These are phyloP conservation scores for Microtus obscurus DNA, from an alignment of 2,797 vertebrate species.

Conservation along the genomic window DNA sequence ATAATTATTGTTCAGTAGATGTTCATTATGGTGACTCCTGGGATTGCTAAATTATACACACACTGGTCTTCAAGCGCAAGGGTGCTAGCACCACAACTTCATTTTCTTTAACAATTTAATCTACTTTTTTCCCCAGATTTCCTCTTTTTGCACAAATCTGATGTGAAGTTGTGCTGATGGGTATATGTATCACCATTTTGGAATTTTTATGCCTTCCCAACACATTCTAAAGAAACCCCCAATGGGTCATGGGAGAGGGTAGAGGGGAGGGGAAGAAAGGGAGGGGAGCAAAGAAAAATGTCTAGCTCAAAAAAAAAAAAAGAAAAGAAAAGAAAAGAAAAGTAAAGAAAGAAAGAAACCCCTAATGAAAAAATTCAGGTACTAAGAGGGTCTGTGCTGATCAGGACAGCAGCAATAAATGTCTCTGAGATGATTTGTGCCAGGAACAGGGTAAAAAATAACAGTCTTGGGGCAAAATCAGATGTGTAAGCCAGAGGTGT, in stretches of 20 bases:
- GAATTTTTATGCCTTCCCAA: not conserved
- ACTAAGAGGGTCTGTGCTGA: not conserved
- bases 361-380: not conserved
- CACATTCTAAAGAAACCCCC: not conserved
- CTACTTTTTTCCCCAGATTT: not conserved
- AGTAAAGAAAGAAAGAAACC: not conserved
- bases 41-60: not conserved
- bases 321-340: no score
- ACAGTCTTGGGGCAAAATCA: not conserved
- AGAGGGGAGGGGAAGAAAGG: rapidly evolving
- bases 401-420: not conserved
- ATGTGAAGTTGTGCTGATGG: not conserved
- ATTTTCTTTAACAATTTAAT: not conserved
- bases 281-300: no score
- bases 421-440: not conserved
- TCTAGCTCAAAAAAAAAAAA: no score
- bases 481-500: not conserved
- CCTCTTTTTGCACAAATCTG: not conserved
- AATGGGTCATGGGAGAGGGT: no score
- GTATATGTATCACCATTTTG: not conserved
- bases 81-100: not conserved
- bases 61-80: not conserved
- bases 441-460: not conserved
- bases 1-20: not conserved
- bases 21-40: not conserved